Base-by-base conservation (phyloP, 2,888 invertebrate species). In the Tethea ocularis region DNA sequence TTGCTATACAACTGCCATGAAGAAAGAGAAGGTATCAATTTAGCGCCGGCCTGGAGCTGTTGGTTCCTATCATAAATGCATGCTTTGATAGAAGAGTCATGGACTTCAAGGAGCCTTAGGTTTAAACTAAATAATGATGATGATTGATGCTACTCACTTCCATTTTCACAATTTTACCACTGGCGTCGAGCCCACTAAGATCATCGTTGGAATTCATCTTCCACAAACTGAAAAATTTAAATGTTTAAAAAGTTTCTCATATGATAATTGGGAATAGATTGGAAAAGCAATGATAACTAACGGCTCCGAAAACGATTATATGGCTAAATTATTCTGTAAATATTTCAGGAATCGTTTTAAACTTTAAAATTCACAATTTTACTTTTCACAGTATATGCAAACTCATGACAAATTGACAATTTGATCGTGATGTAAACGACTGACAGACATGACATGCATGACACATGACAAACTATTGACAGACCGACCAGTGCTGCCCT, bases 151-250 rank as follows among this genome's bases (percentile, higher is more conserved):
- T 66, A 79, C 88, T 85, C 87, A 94, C 94, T 93, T 93, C 95
- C 95, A 91, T 95, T 93, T 88, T 95, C 72, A 92, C 86, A 79
- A 89, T 93, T 84, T 93, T 93, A 52, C 93, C 93, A 73, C 87
- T 90, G 68, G 89, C 85, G 78, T 93, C 91, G 51, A 90, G 81
- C 68, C 88, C 77, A 59, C 84, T 86, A 72, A 88, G 85, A 84
- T 92, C 93, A 41, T 83, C 88, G 78, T 87, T 91, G 41, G 88
- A 84, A 69, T 88, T 83, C 93, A 93, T 93, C 74, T 78, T 86
- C 63, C 59, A 29, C 56, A 57, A 62, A 61, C 70, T 74, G 66
- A 26, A 69, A 65, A 58, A 53, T 60, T 38, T 8, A 29, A 33
- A 2, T 7, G 33, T 33, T 11, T 33, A 2, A 7, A 33, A 38